Evolutionary conservation across 2,113 vertebrate genomes (phyloP).

Genomic region (Nettapus auritus): DNA sequence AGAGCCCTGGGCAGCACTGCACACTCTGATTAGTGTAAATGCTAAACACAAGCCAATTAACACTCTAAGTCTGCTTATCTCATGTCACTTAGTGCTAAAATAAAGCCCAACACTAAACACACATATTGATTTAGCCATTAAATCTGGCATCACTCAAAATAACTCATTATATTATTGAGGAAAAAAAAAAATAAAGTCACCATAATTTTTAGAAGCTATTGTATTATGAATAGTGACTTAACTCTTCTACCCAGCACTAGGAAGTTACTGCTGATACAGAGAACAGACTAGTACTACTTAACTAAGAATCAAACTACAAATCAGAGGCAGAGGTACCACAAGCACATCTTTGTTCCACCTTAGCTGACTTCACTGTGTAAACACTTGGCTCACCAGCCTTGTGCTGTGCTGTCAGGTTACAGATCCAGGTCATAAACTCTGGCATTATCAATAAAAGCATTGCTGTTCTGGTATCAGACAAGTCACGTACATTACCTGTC

Average conservation of each 20-base stretch:
- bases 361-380: background rate
- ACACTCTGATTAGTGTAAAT: slow-evolving; percentile 80
- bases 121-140: slow-evolving; percentile 82
- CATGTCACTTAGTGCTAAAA: slow-evolving; percentile 78
- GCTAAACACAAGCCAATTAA: slow-evolving; percentile 85
- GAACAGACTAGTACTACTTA: background rate
- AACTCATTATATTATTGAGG: slow-evolving; percentile 65
- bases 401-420: background rate
- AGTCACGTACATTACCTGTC: background rate
- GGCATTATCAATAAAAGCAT: rapidly evolving
- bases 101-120: slow-evolving; percentile 79
- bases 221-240: background rate
- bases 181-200: slow-evolving; percentile 70
- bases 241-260: background rate
- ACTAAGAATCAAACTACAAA: background rate
- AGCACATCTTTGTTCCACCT: background rate
- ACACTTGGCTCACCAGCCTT: background rate
- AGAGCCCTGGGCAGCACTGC: slow-evolving; percentile 73
- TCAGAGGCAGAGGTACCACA: background rate
- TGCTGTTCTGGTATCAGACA: background rate
- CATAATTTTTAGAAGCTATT: slow-evolving; percentile 48
- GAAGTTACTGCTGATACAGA: background rate
- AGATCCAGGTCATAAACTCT: background rate
- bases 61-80: slow-evolving; percentile 81
- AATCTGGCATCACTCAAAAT: slow-evolving; percentile 77